Percentiles rank a stretch among this genome's conserved stretches.
Conservation (phyloP, 2,797 vertebrate species). For the Brotula barbata region DNA sequence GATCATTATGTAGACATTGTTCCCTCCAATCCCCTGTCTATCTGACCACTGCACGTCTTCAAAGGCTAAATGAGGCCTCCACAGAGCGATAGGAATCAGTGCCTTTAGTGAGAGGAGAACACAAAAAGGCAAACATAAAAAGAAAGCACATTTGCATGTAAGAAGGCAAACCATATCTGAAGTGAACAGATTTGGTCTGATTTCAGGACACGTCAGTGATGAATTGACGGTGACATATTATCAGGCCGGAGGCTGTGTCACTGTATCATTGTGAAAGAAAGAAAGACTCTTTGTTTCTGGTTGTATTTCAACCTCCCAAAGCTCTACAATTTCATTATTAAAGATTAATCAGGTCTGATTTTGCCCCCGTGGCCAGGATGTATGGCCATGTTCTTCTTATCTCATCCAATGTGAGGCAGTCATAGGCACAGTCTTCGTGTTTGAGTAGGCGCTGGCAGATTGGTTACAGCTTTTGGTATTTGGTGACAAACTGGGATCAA, state of each 20-base stretch:
- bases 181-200: background rate
- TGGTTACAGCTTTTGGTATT: no score
- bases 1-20: background rate
- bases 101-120: slow-evolving; percentile 1
- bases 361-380: background rate
- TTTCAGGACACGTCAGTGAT: background rate
- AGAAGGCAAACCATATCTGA: background rate
- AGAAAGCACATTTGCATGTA: background rate
- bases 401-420: background rate
- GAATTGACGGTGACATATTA: background rate
- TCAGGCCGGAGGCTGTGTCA: background rate
- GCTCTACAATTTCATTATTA: background rate
- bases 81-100: background rate
- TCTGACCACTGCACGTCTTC: background rate
- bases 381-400: background rate
- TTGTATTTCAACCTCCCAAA: background rate
- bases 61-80: background rate
- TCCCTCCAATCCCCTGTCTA: background rate
- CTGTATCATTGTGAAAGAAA: slow-evolving; percentile 30
- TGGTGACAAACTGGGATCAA: no score
- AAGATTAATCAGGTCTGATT: background rate
- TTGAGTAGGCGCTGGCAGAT: background rate
- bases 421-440: background rate
- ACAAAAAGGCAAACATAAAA: slow-evolving; percentile 1
- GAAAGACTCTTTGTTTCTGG: slow-evolving; percentile 11